Base-by-base conservation (phyloP, 2,888 invertebrate species). In the Phalangium opilio region DNA sequence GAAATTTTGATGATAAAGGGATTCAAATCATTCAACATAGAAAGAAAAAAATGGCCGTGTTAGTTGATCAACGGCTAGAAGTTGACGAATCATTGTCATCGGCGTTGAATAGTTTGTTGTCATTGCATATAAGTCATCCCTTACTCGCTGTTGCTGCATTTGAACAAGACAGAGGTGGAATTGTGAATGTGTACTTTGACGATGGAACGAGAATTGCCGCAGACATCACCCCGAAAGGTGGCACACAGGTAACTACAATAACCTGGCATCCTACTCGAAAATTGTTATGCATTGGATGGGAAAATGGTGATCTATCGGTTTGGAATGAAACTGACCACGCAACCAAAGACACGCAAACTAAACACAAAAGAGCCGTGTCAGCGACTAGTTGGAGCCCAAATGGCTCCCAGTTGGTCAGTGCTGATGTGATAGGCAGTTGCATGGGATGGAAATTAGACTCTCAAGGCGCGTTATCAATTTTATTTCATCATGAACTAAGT, bases 391-490 rank as follows among this genome's bases (percentile, higher is more conserved):
- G 77, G 72, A 90, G 89, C 58, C 77, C 79, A 46, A 75, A 76
- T 60, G 93, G 93, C 8, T 81, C 83, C 8, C 73, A 87, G 50
- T 74, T 95, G 50, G 76, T 91, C 1, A 83, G 89, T 1, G 82
- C 83, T 32, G 93, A 95, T 69, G 75, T 81, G 48, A 80, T 76
- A 61, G 93, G 93, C 2, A 77, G 83, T 7, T 67, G 93, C 20
- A 82, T 89, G 27, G 86, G 87, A 1, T 95, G 93, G 91, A 83
- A 84, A 61, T 78, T 85, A 43, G 83, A 86, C 62, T 73, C 77
- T 2, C 79, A 82, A 58, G 84, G 84, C 32, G 77, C 81, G 58
- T 76, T 87, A 35, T 73, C 83, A 44, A 81, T 85, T 42, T 77
- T 82, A 56, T 85, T 83, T 62, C 84, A 87, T 59, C 82, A 89